Conservation (phyloP, 2,113 vertebrate genomes). For the Syngnathus scovelli region DNA sequence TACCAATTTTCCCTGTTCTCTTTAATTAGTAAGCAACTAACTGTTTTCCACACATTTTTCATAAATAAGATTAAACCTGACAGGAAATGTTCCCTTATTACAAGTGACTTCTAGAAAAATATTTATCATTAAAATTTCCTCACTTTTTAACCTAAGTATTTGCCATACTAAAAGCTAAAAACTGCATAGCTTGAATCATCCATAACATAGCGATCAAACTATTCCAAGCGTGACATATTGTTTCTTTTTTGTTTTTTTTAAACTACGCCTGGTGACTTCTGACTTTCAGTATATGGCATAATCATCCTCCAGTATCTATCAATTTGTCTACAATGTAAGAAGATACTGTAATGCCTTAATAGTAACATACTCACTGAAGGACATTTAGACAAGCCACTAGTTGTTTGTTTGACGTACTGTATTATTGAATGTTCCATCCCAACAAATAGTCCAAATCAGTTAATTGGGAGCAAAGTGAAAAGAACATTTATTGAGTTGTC, state of each 20-base stretch:
- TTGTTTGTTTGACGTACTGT: slow-evolving; percentile 20
- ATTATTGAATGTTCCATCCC: neutral
- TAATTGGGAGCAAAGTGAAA: neutral
- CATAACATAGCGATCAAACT: slow-evolving; percentile 6
- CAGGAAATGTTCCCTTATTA: neutral
- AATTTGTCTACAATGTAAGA: slow-evolving; percentile 26
- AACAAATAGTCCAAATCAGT: neutral
- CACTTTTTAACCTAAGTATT: neutral
- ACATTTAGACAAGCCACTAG: neutral
- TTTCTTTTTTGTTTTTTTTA: slow-evolving; percentile 18
- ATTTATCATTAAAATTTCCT: neutral
- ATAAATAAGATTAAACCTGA: neutral
- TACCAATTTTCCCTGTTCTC: neutral
- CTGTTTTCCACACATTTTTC: neutral
- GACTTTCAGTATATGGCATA: slow-evolving; percentile 30
- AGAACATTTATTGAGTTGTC: neutral
- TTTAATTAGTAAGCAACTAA: neutral
- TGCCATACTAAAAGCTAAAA: slow-evolving; percentile 6
- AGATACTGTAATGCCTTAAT: slow-evolving; percentile 67
- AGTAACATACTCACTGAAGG: slow-evolving; percentile 32
- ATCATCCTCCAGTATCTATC: slow-evolving; percentile 44
- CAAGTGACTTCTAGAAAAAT: slow-evolving; percentile 1
- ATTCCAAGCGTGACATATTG: slow-evolving; percentile 18
- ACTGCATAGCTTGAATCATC: slow-evolving; percentile 15
- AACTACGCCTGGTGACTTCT: slow-evolving; percentile 16